Percentiles rank a stretch among this genome's conserved stretches.
phyloP scores from a whole-genome alignment of 2,113 vertebrate species.

The Pyxicephalus adspersus region DNA sequence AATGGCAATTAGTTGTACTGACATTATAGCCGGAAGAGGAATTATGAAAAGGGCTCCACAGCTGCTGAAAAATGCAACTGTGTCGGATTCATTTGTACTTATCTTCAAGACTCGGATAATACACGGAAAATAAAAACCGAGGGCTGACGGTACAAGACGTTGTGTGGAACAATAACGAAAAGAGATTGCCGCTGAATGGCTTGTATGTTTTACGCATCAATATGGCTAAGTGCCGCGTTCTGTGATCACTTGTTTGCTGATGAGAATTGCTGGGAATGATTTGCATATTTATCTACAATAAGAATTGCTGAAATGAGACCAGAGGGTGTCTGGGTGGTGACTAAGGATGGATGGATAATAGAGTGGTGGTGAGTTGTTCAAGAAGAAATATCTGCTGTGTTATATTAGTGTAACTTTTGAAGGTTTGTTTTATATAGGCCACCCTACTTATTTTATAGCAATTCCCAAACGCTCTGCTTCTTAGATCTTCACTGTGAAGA shows the following conservation, averaged over 20 bases:
- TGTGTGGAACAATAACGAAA: conserved; percentile 12
- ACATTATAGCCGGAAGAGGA: conserved; percentile 49
- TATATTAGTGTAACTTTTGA: too few species aligned
- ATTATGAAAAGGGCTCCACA: conserved; percentile 42
- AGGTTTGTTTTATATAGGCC: too few species aligned
- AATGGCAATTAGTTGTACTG: conserved; percentile 49
- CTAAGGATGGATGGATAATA: too few species aligned
- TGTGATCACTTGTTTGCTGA: conserved; percentile 6
- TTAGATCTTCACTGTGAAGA: too few species aligned
- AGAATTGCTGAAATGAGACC: too few species aligned
- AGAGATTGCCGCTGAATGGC: conserved; percentile 31
- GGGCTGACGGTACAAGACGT: conserved; percentile 13
- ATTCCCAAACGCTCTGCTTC: too few species aligned
- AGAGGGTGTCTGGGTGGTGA: too few species aligned
- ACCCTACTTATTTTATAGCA: too few species aligned
- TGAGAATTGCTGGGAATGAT: neutral
- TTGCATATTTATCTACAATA: conserved; percentile 1
- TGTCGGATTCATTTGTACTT: conserved; percentile 43
- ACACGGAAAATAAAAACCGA: conserved; percentile 37
- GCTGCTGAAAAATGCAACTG: conserved; percentile 47
- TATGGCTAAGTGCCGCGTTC: neutral
- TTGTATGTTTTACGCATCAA: neutral
- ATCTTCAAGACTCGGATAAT: conserved; percentile 44
- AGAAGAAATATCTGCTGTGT: too few species aligned
- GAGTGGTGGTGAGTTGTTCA: too few species aligned